phyloP scores from a whole-genome alignment of 2,888 invertebrate genomes.

The Pteria penguin region DNA sequence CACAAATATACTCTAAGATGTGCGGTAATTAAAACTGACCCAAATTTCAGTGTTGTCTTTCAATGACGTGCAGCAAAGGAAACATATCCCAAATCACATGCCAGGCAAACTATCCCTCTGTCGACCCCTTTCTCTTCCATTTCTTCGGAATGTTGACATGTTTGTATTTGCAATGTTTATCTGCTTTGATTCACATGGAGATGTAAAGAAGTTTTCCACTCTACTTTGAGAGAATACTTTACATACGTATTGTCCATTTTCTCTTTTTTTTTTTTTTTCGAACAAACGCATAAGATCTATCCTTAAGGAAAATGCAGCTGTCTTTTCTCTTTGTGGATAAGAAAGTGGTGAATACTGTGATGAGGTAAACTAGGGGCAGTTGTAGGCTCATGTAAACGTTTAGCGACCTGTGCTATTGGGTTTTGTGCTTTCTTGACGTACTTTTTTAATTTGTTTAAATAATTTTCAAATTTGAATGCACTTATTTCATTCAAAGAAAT shows the following conservation, averaged over 20 bases:
- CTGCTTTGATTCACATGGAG: conserved; percentile 3
- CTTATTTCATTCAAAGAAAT: conserved; percentile 35
- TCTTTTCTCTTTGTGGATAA: conserved; percentile 25
- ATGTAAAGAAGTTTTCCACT: not conserved
- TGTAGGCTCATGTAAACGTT: conserved; percentile 11
- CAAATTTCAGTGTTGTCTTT: no score
- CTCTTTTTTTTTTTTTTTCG: conserved; percentile 2
- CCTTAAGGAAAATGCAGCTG: conserved; percentile 7
- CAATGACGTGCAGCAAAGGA: no score
- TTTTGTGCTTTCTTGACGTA: conserved; percentile 29
- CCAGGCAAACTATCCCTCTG: no score
- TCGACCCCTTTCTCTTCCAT: no score
- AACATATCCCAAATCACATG: no score
- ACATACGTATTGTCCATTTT: no score
- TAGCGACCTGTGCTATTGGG: conserved; percentile 33
- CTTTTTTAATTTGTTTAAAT: conserved; percentile 38
- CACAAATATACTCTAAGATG: no score
- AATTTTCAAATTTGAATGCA: conserved; percentile 51
- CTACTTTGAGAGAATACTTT: no score
- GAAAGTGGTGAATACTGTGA: not conserved
- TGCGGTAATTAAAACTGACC: no score
- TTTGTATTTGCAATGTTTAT: no score
- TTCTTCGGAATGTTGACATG: no score
- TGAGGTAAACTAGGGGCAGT: no score
- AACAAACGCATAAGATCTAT: not conserved